Conservation (phyloP, 2,888 invertebrate genomes). For the Euclidia mi region DNA sequence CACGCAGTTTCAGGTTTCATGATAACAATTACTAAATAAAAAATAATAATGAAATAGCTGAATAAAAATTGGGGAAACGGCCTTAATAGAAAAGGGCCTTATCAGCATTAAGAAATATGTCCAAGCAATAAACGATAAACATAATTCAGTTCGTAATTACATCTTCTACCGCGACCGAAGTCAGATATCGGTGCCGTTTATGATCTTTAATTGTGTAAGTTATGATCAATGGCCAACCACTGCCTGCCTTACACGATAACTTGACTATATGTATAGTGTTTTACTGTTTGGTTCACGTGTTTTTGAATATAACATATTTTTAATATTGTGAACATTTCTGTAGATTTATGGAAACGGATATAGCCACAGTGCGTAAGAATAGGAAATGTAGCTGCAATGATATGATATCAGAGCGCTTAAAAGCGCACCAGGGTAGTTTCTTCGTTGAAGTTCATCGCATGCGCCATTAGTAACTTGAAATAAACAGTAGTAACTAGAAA, state of each 20-base stretch:
- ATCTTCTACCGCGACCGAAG: constrained; percentile 45
- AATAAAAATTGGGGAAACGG: constrained; percentile 49
- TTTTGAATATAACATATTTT: background rate
- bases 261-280: background rate
- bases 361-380: too few species aligned
- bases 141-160: constrained; percentile 54
- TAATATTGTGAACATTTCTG: too few species aligned
- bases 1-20: constrained; percentile 39
- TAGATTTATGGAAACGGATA: too few species aligned
- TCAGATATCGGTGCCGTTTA: constrained; percentile 34
- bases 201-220: constrained; percentile 28
- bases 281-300: background rate
- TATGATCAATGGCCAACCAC: background rate
- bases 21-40: constrained; percentile 53
- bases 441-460: too few species aligned
- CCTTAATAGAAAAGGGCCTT: constrained; percentile 52
- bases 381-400: too few species aligned
- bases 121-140: constrained; percentile 41
- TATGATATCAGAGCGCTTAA: too few species aligned
- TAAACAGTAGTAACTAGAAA: too few species aligned
- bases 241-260: background rate
- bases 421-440: too few species aligned
- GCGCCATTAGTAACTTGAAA: too few species aligned
- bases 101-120: constrained; percentile 57
- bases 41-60: constrained; percentile 46